A percentile compares a stretch with the other conserved stretches of the same genome.
Conservation (phyloP, 2,888 invertebrate species). For the Herminia tarsipennalis region DNA sequence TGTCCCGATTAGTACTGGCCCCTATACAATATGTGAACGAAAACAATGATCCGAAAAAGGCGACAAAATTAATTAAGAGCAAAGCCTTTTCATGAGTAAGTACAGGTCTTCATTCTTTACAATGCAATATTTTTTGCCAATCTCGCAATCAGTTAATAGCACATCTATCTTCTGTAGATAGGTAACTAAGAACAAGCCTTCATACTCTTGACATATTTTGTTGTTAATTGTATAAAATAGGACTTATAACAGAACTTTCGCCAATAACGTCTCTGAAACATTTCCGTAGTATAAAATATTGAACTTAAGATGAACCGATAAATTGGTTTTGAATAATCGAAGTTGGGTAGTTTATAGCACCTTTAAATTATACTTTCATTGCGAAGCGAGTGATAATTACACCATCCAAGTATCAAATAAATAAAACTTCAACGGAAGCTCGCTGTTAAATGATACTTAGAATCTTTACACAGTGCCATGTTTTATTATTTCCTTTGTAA, state of each 20-base stretch:
- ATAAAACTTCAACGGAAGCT: constrained; percentile 12
- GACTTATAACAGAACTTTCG: background rate
- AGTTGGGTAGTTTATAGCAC: too few relatives aligned
- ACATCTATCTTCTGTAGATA: constrained; percentile 6
- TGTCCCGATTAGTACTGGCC: constrained; percentile 36
- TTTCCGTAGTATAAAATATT: too few relatives aligned
- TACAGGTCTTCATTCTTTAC: constrained; percentile 38
- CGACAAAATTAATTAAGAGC: constrained; percentile 43
- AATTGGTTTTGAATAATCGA: too few relatives aligned
- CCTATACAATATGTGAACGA: constrained; percentile 34
- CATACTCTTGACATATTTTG: constrained; percentile 2
- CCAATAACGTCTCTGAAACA: too few relatives aligned
- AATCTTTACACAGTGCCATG: constrained; percentile 17
- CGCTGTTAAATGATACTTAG: constrained; percentile 7
- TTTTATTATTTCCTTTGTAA: constrained; percentile 15
- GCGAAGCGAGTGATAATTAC: constrained; percentile 27
- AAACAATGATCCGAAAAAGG: constrained; percentile 44
- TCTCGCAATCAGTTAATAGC: constrained; percentile 42
- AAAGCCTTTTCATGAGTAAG: constrained; percentile 16
- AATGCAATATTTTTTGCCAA: constrained; percentile 35
- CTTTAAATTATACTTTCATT: too few relatives aligned
- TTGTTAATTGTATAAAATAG: constrained; percentile 4
- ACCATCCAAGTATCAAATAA: constrained; percentile 27
- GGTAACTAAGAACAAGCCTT: background rate
- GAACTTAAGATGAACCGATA: too few relatives aligned